Conservation (phyloP, 2,113 vertebrate genomes). For the Rhagologus leucostigma region DNA sequence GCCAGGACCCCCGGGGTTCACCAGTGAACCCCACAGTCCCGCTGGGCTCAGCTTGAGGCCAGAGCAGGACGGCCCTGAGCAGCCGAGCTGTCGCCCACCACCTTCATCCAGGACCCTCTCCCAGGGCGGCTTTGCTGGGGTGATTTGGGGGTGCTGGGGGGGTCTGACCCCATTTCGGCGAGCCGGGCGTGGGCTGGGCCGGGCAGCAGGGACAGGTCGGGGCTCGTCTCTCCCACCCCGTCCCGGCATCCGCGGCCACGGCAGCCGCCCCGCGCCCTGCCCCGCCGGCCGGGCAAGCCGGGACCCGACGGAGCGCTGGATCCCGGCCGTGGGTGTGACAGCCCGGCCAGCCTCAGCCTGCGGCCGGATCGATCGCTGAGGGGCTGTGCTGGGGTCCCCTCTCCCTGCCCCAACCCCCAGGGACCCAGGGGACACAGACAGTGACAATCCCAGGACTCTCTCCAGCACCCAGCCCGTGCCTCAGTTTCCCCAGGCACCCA, state of each 20-base stretch:
- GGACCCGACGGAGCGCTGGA: neutral
- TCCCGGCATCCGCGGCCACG: neutral
- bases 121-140: accelerated
- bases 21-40: neutral
- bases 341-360: neutral
- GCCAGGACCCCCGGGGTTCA: accelerated
- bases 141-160: neutral
- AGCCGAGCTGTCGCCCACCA: accelerated
- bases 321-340: neutral
- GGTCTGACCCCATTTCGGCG: neutral
- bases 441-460: accelerated
- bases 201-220: neutral
- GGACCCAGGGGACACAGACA: accelerated
- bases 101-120: neutral
- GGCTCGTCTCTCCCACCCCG: neutral
- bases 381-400: neutral
- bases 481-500: neutral
- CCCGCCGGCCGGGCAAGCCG: neutral
- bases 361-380: accelerated
- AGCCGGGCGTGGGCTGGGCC: neutral
- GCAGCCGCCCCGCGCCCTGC: neutral
- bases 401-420: neutral
- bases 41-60: accelerated
- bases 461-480: neutral
- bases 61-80: neutral